Evolutionary conservation across 1,140 invertebrate species (phyloP).

Genomic region (Neodiprion virginianus): DNA sequence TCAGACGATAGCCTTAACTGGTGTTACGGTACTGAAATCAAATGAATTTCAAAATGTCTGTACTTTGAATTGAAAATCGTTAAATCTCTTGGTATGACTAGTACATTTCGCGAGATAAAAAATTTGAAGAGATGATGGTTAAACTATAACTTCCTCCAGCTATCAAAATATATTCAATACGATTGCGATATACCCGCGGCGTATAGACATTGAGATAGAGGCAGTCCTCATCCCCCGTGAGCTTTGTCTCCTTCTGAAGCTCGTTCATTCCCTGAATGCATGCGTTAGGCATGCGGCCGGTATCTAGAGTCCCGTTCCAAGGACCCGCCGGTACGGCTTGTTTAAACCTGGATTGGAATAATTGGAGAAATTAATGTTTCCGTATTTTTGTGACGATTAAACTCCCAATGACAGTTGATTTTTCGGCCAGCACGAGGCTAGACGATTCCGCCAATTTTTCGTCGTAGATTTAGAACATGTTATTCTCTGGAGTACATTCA

Average conservation of each 20-base stretch:
- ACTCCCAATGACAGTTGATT: no score
- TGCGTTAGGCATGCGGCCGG: background rate
- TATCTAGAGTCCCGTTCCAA: background rate
- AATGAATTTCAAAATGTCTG: no score
- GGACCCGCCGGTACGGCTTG: background rate
- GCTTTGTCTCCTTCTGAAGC: background rate
- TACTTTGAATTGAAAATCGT: no score
- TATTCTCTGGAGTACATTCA: no score
- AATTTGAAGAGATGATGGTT: background rate
- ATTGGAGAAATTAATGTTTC: background rate
- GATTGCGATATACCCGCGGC: background rate
- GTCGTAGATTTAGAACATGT: no score
- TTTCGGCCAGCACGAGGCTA: no score
- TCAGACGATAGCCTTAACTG: no score
- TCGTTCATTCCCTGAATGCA: background rate
- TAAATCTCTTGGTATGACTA: no score
- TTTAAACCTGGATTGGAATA: background rate
- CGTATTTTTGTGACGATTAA: no score
- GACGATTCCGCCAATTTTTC: no score
- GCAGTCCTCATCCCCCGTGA: background rate
- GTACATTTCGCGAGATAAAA: background rate
- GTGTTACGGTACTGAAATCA: no score
- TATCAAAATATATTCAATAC: background rate
- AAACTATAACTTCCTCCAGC: background rate
- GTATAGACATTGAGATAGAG: background rate